A percentile compares a stretch with the other conserved stretches of the same genome.
Evolutionary conservation across 2,888 invertebrate species (phyloP).

Genomic region (Isoperla grammatica): DNA sequence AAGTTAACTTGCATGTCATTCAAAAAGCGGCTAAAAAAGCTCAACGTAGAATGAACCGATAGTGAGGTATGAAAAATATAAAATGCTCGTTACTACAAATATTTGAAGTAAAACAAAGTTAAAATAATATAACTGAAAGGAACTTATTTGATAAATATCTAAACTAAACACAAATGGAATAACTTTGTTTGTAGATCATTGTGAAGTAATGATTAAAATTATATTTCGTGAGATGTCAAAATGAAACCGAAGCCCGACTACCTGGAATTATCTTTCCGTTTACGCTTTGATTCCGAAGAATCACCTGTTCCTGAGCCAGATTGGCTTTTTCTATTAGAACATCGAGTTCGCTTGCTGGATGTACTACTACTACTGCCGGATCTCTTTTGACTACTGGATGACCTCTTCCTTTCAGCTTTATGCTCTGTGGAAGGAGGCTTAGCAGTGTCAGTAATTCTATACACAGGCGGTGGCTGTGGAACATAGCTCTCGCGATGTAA

Average conservation of each 20-base stretch:
- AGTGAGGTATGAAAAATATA: too few species aligned
- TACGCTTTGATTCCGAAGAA: background rate
- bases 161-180: constrained; percentile 3
- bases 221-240: background rate
- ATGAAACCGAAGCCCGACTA: background rate
- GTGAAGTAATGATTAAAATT: too few species aligned
- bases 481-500: constrained; percentile 6
- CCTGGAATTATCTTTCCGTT: constrained; percentile 5
- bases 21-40: too few species aligned
- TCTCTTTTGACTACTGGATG: background rate
- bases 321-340: constrained; percentile 3
- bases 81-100: too few species aligned
- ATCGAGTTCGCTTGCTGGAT: background rate
- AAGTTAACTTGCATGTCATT: background rate
- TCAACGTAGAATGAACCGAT: too few species aligned
- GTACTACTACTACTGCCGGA: background rate
- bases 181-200: background rate
- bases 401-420: background rate
- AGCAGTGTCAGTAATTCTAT: too few species aligned
- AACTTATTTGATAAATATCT: background rate
- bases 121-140: background rate
- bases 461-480: background rate
- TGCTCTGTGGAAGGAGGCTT: too few species aligned
- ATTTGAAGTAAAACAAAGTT: too few species aligned
- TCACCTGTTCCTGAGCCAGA: background rate